Percentiles rank a stretch among this genome's conserved stretches.
These are phyloP conservation scores for Mus spretus DNA, from an alignment of 2,797 vertebrate genomes.

Conservation along the genomic window DNA sequence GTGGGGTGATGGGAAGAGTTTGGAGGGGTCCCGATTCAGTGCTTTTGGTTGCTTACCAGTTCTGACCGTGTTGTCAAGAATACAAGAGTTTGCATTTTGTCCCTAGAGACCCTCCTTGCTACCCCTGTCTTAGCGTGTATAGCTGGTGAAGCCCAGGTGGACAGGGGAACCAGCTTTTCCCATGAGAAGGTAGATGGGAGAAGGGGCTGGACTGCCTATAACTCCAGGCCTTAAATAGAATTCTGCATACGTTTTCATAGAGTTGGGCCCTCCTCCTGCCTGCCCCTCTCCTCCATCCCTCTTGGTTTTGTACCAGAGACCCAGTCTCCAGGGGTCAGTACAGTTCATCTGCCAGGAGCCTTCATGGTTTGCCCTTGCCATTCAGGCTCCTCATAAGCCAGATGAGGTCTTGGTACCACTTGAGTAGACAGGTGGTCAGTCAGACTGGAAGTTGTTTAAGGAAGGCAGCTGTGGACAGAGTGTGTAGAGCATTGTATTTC, in stretches of 20 bases:
- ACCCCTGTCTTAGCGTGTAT: background rate
- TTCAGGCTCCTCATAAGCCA: background rate
- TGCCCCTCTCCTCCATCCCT: background rate
- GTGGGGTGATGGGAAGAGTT: rapidly evolving
- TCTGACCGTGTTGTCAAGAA: background rate
- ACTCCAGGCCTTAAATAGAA: background rate
- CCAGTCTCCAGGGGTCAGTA: background rate
- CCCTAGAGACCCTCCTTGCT: background rate
- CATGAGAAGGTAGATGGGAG: background rate
- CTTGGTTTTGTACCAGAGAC: background rate
- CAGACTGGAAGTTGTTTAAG: background rate
- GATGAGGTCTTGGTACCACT: background rate
- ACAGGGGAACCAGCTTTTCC: background rate
- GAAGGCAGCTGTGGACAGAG: background rate
- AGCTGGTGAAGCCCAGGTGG: background rate
- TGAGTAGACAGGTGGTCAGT: background rate
- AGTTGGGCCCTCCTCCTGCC: background rate
- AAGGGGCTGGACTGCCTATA: background rate
- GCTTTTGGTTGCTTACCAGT: background rate
- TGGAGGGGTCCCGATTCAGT: background rate
- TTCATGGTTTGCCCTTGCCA: background rate
- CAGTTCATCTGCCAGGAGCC: background rate
- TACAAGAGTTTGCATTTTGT: too few relatives aligned
- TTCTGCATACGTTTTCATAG: background rate
- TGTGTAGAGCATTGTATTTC: too few relatives aligned